Evolutionary conservation across 2,113 vertebrate species (phyloP), one percentile per base, ranked within the genome.

Genomic region (Butorides virescens): DNA sequence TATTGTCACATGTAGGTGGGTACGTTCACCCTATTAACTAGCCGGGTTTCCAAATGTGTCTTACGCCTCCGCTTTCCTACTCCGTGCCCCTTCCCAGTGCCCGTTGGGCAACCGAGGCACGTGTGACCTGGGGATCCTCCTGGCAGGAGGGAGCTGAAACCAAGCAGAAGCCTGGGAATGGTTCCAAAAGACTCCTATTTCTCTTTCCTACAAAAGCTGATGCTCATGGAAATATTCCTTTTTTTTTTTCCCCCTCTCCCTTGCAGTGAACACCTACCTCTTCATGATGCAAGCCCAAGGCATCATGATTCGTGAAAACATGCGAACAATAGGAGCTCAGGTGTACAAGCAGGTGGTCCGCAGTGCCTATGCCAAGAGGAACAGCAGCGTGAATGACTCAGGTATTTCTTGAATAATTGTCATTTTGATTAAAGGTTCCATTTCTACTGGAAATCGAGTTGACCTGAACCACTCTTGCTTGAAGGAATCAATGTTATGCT

Each of bases 201-300:
- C 49, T 76, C 47, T 75, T 76, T 29, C 47, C 27, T 72, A 1
- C 27, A 34, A 34, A 78, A 50, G 44, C 30, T 65, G 39, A 37
- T 68, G 49, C 75, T 95, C 22, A 94, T 39, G 62, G 42, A 67
- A 88, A 30, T 81, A 25, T 2, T 65, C 49, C 1, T n/a, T 50
- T 65, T 19, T 27, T 53, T 74, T 39, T 52, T 34, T 13, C n/a
- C n/a, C 21, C 22, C 49, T 52, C 61, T 96, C 53, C 88, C 62
- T 97, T 80, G 29, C 98, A 99, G 99, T 99, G 97, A 99, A 99
- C 97, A 99, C 99, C 98, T 99, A 99, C 98, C 98, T 99, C 98
- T 99, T 99, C 98, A 99, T 99, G 99, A 99, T 99, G 98, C 99
- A 99, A 98, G 99, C 99, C 81, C 98, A 98, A 79, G 99, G 99